These are phyloP conservation scores for Drosophila oshimai DNA, from an alignment of 1,140 invertebrate genomes.

Conservation along the genomic window DNA sequence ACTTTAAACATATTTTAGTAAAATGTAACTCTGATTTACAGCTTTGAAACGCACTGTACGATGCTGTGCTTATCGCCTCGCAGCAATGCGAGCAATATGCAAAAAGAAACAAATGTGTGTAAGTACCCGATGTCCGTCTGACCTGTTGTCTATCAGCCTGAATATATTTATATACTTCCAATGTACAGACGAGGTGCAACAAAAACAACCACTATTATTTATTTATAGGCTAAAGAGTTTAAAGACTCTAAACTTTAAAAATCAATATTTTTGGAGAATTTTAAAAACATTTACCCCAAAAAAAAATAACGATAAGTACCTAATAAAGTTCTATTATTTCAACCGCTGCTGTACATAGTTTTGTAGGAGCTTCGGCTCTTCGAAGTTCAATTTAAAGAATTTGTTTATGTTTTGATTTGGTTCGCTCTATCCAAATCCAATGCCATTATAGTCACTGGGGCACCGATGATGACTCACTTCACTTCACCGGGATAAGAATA, in stretches of 20 bases:
- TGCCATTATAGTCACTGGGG: constrained; percentile 10
- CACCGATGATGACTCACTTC: constrained; percentile 18
- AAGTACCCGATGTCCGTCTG: constrained; percentile 2
- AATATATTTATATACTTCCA: not conserved
- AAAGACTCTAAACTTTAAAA: no score
- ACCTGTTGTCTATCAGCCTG: constrained; percentile 21
- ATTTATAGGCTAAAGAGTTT: no score
- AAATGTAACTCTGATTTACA: not conserved
- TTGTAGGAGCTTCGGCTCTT: constrained; percentile 14
- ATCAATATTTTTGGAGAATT: no score
- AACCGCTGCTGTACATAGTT: constrained; percentile 12
- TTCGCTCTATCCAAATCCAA: constrained; percentile 1
- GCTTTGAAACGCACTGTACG: not conserved
- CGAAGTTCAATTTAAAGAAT: constrained; percentile 46
- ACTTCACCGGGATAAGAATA: no score
- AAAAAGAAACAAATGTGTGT: constrained; percentile 41
- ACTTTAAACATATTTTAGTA: no score
- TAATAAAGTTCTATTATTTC: not conserved
- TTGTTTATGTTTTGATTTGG: constrained; percentile 63
- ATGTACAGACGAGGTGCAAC: no score
- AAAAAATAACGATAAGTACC: no score
- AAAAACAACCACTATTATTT: no score
- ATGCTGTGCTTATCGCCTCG: constrained; percentile 54
- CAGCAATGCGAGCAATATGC: constrained; percentile 36
- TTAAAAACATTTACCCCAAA: not conserved